These are phyloP conservation scores for Cheirogaleus medius DNA, from an alignment of 2,113 vertebrate genomes.

Conservation along the genomic window DNA sequence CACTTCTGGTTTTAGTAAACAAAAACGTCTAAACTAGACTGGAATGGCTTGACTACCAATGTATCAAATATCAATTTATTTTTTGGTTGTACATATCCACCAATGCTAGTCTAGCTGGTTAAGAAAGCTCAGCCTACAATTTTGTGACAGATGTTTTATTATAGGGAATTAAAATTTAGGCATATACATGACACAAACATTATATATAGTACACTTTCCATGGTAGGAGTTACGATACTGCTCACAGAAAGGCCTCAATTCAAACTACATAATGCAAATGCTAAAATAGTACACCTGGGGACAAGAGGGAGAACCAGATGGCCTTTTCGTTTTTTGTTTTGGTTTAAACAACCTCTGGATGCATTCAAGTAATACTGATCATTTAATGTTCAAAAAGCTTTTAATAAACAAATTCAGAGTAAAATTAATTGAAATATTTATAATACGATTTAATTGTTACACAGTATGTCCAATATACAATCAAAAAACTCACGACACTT, in stretches of 20 bases:
- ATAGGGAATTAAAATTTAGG: slow-evolving; percentile 81
- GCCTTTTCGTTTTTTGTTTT: slow-evolving; percentile 39
- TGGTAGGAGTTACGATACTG: slow-evolving; percentile 77
- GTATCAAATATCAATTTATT: too few relatives aligned
- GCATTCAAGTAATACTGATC: slow-evolving; percentile 87
- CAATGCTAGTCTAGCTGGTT: neutral
- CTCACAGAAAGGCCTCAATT: slow-evolving; percentile 81
- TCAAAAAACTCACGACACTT: slow-evolving; percentile 83
- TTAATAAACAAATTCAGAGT: slow-evolving; percentile 90
- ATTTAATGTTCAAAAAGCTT: slow-evolving; percentile 88
- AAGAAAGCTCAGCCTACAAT: slow-evolving; percentile 45
- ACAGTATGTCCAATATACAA: slow-evolving; percentile 91
- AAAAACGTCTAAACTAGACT: neutral
- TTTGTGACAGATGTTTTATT: slow-evolving; percentile 85
- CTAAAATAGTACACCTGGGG: slow-evolving; percentile 78
- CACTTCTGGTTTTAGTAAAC: neutral
- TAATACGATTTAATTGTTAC: slow-evolving; percentile 87
- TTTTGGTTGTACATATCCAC: neutral
- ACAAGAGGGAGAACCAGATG: slow-evolving; percentile 61
- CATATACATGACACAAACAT: slow-evolving; percentile 84
- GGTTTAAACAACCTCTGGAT: slow-evolving; percentile 79
- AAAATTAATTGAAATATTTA: slow-evolving; percentile 89
- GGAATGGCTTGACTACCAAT: neutral
- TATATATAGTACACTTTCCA: slow-evolving; percentile 84
- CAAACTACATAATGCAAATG: slow-evolving; percentile 75